Conservation (phyloP, 2,113 vertebrate genomes). For the Felis chaus region DNA sequence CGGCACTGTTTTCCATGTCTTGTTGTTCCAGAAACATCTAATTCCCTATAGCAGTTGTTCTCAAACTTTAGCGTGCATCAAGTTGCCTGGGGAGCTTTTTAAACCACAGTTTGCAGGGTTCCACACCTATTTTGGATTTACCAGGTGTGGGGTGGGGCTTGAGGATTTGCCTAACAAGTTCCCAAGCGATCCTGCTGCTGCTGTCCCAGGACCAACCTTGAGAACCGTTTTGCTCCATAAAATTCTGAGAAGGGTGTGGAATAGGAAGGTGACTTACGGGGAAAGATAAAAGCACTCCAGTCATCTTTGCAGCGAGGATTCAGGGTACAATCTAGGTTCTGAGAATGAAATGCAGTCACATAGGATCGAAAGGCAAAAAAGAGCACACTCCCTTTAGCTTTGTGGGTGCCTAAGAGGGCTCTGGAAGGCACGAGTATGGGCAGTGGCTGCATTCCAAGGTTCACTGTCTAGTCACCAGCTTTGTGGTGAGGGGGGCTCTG, state of each 20-base stretch:
- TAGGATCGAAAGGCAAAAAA: neutral
- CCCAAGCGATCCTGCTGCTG: neutral
- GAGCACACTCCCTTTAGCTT: neutral
- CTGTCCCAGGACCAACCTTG: neutral
- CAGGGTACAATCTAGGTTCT: neutral
- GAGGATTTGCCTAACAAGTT: neutral
- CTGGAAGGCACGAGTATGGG: neutral
- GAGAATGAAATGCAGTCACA: neutral
- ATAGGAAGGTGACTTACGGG: neutral
- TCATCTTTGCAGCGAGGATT: neutral
- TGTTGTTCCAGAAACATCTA: neutral
- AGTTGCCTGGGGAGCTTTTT: neutral
- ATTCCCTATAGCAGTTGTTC: neutral
- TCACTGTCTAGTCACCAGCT: neutral
- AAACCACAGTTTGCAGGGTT: neutral
- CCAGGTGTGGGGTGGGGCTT: neutral
- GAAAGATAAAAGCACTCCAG: neutral
- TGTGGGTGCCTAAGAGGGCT: neutral
- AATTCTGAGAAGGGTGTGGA: neutral
- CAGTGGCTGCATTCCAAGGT: neutral
- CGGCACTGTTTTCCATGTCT: neutral
- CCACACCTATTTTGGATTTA: neutral
- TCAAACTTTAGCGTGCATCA: neutral
- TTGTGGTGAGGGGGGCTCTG: neutral
- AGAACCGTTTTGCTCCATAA: neutral